A percentile compares a stretch with the other conserved stretches of the same genome.
phyloP scores from a whole-genome alignment of 2,113 vertebrate species.

The Larimichthys polyactis region DNA sequence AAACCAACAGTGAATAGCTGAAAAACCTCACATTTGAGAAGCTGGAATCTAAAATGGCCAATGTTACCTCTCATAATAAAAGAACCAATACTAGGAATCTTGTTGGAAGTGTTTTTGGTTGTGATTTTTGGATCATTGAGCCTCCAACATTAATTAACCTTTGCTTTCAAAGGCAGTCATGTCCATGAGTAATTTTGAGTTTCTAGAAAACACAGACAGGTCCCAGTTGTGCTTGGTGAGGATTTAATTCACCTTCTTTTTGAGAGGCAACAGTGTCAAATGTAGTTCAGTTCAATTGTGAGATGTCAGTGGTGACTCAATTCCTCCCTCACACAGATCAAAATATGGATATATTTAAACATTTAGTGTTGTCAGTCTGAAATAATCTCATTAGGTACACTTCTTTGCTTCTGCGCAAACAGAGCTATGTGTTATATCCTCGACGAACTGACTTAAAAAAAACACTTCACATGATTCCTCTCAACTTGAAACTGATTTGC shows the following conservation, averaged over 20 bases:
- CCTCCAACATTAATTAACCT: background rate
- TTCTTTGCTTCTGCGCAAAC: slow-evolving; percentile 12
- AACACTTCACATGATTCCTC: slow-evolving; percentile 1
- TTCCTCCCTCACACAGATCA: slow-evolving; percentile 1
- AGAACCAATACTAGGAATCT: background rate
- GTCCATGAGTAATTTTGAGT: too few relatives aligned
- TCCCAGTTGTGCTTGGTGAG: background rate
- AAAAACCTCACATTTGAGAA: background rate
- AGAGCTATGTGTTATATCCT: background rate
- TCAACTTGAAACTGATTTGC: slow-evolving; percentile 36
- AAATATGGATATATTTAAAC: slow-evolving; percentile 18
- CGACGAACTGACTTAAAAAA: background rate
- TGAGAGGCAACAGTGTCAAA: background rate
- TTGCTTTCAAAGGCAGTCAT: background rate
- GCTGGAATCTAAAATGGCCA: background rate
- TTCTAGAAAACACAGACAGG: background rate
- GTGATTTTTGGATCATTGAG: background rate
- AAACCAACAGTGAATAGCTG: background rate
- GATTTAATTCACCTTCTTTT: slow-evolving; percentile 3
- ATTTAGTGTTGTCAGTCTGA: slow-evolving; percentile 10
- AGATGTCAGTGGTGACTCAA: background rate
- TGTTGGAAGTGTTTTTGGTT: background rate
- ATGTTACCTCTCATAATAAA: background rate
- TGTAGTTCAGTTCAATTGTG: background rate
- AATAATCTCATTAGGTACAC: slow-evolving; percentile 30